A percentile compares a stretch with the other conserved stretches of the same genome.
Evolutionary conservation across 2,797 vertebrate species (phyloP).

Genomic region (Clarias pachynema): DNA sequence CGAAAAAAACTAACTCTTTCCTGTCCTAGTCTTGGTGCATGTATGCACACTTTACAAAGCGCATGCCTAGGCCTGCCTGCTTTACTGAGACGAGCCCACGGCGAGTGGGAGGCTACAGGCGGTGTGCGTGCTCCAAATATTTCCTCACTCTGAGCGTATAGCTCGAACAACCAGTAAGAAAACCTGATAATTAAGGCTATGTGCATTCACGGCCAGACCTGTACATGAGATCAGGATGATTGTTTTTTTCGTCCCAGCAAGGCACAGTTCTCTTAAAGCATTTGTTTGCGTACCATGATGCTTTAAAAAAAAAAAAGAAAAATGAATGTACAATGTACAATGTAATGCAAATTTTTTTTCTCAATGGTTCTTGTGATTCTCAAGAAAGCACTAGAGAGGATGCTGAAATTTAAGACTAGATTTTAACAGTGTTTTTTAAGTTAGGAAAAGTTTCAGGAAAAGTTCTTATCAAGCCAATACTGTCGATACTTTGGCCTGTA

Average conservation of each 20-base stretch:
- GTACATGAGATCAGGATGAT: not conserved
- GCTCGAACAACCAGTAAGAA: slow-evolving; percentile 13
- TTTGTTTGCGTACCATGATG: not conserved
- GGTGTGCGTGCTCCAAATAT: slow-evolving; percentile 29
- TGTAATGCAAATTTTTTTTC: no score
- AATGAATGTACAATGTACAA: no score
- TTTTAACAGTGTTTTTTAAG: not conserved
- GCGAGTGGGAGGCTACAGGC: slow-evolving; percentile 24
- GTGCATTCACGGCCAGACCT: no score
- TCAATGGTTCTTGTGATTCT: no score
- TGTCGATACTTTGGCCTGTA: not conserved
- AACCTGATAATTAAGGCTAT: not conserved
- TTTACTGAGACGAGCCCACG: slow-evolving; percentile 7
- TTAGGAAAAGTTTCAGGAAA: not conserved
- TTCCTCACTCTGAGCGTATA: not conserved
- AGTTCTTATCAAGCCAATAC: slow-evolving; percentile 10
- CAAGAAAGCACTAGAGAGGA: not conserved
- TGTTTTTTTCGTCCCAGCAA: not conserved
- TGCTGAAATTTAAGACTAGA: not conserved
- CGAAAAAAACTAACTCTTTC: slow-evolving; percentile 22
- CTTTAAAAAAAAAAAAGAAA: not conserved
- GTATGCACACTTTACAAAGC: slow-evolving; percentile 27
- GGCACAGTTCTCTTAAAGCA: not conserved
- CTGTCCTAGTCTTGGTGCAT: slow-evolving; percentile 26
- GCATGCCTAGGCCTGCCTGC: slow-evolving; percentile 37